A percentile compares a stretch with the other conserved stretches of the same genome.
phyloP scores from a whole-genome alignment of 2,113 vertebrate genomes.

The Hippocampus mohnikei region DNA sequence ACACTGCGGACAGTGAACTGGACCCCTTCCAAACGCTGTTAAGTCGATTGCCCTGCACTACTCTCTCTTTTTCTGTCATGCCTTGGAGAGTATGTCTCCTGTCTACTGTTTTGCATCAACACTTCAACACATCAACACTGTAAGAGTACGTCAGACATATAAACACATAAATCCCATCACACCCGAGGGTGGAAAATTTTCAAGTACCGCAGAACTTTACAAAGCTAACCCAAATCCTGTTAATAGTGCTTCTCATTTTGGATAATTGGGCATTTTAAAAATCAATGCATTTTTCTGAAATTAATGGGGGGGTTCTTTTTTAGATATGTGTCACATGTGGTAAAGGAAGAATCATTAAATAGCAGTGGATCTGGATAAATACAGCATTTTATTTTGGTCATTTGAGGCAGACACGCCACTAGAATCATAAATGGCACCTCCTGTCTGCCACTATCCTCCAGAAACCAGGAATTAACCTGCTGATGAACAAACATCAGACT shows the following conservation, averaged over 20 bases:
- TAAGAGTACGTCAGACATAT: slow-evolving; percentile 47
- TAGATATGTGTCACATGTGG: no score
- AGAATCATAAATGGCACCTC: neutral
- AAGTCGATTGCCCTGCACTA: slow-evolving; percentile 65
- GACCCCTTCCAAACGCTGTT: slow-evolving; percentile 60
- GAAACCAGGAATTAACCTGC: neutral
- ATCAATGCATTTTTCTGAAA: neutral
- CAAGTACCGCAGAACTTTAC: slow-evolving; percentile 12
- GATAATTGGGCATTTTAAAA: neutral
- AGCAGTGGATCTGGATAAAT: neutral
- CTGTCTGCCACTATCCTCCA: neutral
- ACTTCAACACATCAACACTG: slow-evolving; percentile 53
- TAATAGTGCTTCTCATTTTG: neutral
- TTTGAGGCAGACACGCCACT: neutral
- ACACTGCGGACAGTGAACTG: slow-evolving; percentile 55
- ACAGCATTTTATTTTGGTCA: neutral
- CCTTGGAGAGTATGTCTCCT: slow-evolving; percentile 50
- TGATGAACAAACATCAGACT: neutral
- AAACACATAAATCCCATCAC: slow-evolving; percentile 16
- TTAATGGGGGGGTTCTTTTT: neutral
- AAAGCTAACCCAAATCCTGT: neutral
- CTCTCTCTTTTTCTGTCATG: slow-evolving; percentile 42
- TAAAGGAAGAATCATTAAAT: neutral
- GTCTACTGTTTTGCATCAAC: slow-evolving; percentile 52
- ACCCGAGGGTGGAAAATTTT: slow-evolving; percentile 31